A percentile compares a stretch with the other conserved stretches of the same genome.
Evolutionary conservation across 1,140 invertebrate species (phyloP).

Genomic region (Caenorhabditis tropicalis): DNA sequence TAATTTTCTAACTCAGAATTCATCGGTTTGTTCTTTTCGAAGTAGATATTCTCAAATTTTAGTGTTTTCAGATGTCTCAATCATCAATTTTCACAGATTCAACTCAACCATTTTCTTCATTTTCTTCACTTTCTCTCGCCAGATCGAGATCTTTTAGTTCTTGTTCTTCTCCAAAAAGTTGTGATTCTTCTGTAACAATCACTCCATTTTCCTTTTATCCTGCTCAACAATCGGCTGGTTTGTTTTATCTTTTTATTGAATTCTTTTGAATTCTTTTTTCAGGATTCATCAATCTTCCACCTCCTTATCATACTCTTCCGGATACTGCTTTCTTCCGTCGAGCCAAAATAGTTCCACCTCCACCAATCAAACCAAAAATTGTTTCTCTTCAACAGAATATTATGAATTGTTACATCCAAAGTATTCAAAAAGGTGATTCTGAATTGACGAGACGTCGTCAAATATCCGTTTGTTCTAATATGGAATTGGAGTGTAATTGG

Average conservation of each 20-base stretch:
- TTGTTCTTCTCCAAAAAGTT: not conserved
- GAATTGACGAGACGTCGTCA: not conserved
- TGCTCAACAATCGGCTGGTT: not conserved
- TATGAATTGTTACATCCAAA: constrained; percentile 10
- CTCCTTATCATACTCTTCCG: constrained; percentile 24
- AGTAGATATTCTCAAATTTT: no score
- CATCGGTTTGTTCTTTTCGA: not conserved
- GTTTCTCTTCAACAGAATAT: not conserved
- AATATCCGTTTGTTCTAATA: not conserved
- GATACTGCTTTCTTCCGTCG: constrained; percentile 29
- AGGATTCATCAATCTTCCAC: constrained; percentile 6
- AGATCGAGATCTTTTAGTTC: not conserved
- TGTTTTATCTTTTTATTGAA: not conserved
- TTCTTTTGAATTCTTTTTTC: not conserved
- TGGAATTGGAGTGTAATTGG: constrained; percentile 32
- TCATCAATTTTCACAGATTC: not conserved
- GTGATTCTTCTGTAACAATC: not conserved
- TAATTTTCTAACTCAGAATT: not conserved
- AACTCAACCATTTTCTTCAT: constrained; percentile 2
- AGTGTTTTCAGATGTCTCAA: constrained; percentile 6
- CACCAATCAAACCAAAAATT: not conserved
- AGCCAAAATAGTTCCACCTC: not conserved
- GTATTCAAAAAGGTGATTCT: constrained; percentile 25
- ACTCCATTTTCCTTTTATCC: constrained; percentile 9
- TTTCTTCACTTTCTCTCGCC: not conserved